Evolutionary conservation across 2,797 vertebrate genomes (phyloP).

Genomic region (Pseudomugil tenellus): DNA sequence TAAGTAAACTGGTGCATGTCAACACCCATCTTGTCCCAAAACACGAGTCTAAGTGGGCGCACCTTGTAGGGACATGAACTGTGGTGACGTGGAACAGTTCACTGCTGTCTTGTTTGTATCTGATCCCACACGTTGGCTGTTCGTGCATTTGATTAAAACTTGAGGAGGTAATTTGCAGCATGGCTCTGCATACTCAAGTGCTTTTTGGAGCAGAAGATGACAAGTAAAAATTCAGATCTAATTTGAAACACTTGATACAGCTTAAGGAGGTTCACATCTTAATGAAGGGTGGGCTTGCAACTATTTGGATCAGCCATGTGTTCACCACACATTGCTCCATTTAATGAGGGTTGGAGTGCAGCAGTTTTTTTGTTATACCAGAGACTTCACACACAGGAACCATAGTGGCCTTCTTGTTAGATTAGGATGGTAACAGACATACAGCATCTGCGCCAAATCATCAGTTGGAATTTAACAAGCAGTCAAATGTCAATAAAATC

Average conservation of each 20-base stretch:
- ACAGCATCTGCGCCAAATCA: conserved; percentile 27
- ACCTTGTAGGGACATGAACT: conserved; percentile 65
- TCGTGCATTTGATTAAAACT: conserved; percentile 37
- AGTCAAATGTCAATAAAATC: conserved; percentile 47
- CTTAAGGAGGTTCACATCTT: conserved; percentile 35
- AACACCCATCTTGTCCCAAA: conserved; percentile 72
- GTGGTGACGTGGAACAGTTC: conserved; percentile 38
- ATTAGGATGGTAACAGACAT: conserved; percentile 31
- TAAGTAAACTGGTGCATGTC: conserved; percentile 53
- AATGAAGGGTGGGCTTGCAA: conserved; percentile 35
- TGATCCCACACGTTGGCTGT: conserved; percentile 19
- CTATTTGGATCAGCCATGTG: conserved; percentile 56
- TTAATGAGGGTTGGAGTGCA: conserved; percentile 37
- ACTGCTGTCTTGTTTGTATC: conserved; percentile 41
- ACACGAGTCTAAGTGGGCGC: conserved; percentile 74
- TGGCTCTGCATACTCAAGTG: conserved; percentile 31
- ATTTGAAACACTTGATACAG: conserved; percentile 45
- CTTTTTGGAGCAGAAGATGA: conserved; percentile 24
- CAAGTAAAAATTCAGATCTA: conserved; percentile 34
- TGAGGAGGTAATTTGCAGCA: conserved; percentile 35
- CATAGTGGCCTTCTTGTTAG: conserved; percentile 44
- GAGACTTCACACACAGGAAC: conserved; percentile 56
- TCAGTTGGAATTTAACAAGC: conserved; percentile 37
- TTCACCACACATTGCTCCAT: conserved; percentile 42
- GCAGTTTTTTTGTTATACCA: conserved; percentile 39